Evolutionary conservation across 2,113 vertebrate species (phyloP).

Genomic region (Phyllostomus hastatus): DNA sequence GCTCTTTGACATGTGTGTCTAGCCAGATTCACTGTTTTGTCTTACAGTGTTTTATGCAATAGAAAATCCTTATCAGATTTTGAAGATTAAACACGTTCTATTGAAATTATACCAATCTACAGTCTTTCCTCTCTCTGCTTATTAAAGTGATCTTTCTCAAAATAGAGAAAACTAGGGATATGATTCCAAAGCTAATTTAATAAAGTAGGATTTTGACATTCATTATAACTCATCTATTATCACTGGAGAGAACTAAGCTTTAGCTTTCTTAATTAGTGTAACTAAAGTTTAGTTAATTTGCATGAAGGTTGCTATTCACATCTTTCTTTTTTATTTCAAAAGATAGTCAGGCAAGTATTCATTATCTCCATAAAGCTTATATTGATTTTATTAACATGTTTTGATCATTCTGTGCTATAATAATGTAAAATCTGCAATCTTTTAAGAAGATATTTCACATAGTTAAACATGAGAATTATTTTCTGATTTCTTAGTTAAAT

Average conservation of each 20-base stretch:
- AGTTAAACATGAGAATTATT: not conserved
- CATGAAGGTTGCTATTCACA: not conserved
- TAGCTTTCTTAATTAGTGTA: slow-evolving; percentile 33
- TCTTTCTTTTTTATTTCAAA: not conserved
- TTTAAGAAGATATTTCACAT: not conserved
- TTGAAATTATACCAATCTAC: slow-evolving; percentile 27
- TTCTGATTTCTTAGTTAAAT: not conserved
- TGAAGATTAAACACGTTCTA: slow-evolving; percentile 36
- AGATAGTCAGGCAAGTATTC: not conserved
- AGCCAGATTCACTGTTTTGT: slow-evolving; percentile 56
- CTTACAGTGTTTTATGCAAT: slow-evolving; percentile 47
- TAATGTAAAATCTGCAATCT: not conserved
- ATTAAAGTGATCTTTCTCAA: slow-evolving; percentile 5
- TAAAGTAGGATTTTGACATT: slow-evolving; percentile 28
- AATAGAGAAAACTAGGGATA: not conserved
- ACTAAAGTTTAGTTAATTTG: slow-evolving; percentile 11
- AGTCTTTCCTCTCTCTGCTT: not conserved
- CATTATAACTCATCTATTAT: not conserved
- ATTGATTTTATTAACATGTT: not conserved
- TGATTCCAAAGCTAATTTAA: slow-evolving; percentile 15
- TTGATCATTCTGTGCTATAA: not conserved
- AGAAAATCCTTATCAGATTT: slow-evolving; percentile 52
- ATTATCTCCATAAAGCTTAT: not conserved
- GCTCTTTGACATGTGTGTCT: slow-evolving; percentile 64
- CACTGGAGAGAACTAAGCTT: slow-evolving; percentile 9